Conservation (phyloP, 2,113 vertebrate genomes). For the Nothoprocta pentlandii region DNA sequence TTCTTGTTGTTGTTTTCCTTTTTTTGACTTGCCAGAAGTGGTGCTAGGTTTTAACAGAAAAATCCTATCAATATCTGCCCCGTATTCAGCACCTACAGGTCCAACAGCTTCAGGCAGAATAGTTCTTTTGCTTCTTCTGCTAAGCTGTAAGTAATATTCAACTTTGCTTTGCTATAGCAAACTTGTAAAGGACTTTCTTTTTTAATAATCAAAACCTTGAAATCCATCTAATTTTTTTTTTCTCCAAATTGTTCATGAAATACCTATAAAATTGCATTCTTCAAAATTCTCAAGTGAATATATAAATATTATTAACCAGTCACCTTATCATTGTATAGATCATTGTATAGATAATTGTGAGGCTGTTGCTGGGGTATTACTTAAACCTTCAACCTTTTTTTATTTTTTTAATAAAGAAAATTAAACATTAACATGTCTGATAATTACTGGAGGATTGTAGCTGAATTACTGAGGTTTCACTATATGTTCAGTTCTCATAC, state of each 20-base stretch:
- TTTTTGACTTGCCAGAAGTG: not conserved
- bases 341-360: not conserved
- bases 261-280: slow-evolving; percentile 25
- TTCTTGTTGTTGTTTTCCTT: not conserved
- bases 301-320: not conserved
- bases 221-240: not conserved
- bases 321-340: not conserved
- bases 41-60: not conserved
- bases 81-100: not conserved
- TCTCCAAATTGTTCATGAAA: not conserved
- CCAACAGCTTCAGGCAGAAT: not conserved
- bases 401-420: not conserved
- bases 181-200: not conserved
- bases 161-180: not conserved
- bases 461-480: not conserved
- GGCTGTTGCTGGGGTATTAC: not conserved
- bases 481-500: not conserved
- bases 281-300: not conserved
- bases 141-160: not conserved
- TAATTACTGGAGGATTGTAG: not conserved
- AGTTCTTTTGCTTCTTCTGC: not conserved
- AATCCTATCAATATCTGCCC: not conserved
- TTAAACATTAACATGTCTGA: not conserved
- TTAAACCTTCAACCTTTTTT: not conserved
- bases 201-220: not conserved